phyloP scores from a whole-genome alignment of 2,113 vertebrate genomes.

The Gopherus evgoodei region DNA sequence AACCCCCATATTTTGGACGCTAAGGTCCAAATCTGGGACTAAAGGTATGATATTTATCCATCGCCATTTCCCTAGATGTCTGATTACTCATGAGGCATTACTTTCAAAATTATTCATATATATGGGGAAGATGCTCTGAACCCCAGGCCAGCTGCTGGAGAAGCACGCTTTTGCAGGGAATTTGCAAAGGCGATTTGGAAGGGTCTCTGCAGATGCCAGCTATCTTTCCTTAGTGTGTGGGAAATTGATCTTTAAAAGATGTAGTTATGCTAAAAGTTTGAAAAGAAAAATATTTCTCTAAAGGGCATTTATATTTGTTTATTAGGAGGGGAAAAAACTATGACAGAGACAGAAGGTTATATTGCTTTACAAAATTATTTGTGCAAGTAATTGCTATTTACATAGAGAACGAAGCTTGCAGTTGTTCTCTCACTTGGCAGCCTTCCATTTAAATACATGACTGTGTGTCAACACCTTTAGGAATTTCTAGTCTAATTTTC shows the following conservation, averaged over 20 bases:
- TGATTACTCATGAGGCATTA: not conserved
- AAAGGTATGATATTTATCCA: not conserved
- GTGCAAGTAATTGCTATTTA: constrained; percentile 43
- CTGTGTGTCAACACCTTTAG: not conserved
- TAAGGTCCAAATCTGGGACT: too few relatives aligned
- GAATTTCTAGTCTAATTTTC: constrained; percentile 38
- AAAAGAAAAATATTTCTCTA: constrained; percentile 50
- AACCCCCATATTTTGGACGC: too few relatives aligned
- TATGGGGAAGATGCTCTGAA: not conserved
- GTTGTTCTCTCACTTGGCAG: constrained; percentile 22
- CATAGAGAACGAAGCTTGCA: not conserved
- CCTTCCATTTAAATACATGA: not conserved
- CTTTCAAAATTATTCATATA: not conserved
- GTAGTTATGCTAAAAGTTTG: constrained; percentile 14
- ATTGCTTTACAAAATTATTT: constrained; percentile 4
- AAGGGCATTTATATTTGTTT: constrained; percentile 16
- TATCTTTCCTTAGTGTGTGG: not conserved
- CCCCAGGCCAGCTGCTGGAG: not conserved
- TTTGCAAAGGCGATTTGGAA: constrained; percentile 20
- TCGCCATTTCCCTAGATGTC: not conserved
- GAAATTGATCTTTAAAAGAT: not conserved
- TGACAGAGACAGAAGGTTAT: constrained; percentile 13
- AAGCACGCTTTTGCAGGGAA: not conserved
- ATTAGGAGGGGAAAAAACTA: not conserved
- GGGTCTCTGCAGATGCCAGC: not conserved